Conservation (phyloP, 1,140 invertebrate genomes). For the Mycetomoellerius zeteki region DNA sequence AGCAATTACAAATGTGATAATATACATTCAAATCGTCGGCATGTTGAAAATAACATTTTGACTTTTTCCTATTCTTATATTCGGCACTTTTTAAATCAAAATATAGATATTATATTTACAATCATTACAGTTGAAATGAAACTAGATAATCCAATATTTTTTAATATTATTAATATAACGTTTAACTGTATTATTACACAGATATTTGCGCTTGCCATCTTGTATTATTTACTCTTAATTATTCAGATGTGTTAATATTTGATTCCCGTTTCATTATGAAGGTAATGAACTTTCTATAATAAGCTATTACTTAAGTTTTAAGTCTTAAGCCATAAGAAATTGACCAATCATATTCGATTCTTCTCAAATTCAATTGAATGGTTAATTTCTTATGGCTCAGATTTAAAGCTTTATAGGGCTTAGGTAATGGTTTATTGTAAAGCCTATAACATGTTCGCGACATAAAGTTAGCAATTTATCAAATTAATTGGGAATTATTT, state of each 20-base stretch:
- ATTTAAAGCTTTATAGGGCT: no score
- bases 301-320: no score
- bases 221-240: background rate
- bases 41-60: background rate
- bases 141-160: background rate
- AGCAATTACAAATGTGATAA: background rate
- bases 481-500: constrained; percentile 2
- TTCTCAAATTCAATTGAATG: no score
- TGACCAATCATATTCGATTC: no score
- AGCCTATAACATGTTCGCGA: background rate
- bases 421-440: no score
- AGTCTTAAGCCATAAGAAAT: no score
- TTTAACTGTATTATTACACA: background rate
- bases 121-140: background rate
- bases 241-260: background rate
- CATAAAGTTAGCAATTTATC: background rate
- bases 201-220: background rate
- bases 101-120: constrained; percentile 14
- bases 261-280: background rate
- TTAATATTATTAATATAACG: background rate
- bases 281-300: background rate
- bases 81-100: background rate
- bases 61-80: background rate
- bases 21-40: background rate
- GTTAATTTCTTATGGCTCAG: no score